Evolutionary conservation across 2,797 vertebrate genomes (phyloP), one percentile per base, ranked within the genome.

Genomic region (Neomorphus geoffroyi): DNA sequence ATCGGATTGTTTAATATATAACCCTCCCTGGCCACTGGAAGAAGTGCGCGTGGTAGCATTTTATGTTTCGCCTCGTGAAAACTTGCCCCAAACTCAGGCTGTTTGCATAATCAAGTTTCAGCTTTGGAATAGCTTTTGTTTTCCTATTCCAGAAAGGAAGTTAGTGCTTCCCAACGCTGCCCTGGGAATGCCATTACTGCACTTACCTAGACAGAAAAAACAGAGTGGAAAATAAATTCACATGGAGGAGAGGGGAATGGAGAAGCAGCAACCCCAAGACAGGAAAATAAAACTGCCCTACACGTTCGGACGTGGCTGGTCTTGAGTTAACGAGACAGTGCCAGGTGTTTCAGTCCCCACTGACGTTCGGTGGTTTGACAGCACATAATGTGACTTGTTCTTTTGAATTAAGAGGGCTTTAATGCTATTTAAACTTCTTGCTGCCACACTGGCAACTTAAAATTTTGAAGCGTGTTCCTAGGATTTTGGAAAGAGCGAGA

Each of bases 111-210:
- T 70, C 37, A 26, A 27, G 81, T 77, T 92, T 88, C 64, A 67
- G 53, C n/a, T 94, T 87, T 61, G 53, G 92, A 95, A 82, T 4
- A 64, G 10, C 30, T 86, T 91, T 91, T 92, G 27, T 46, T 93
- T 79, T 93, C 23, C 7, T 32, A 4, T n/a, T 91, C 35, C 30
- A 90, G n/a, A 75, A 75, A 66, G 39, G 26, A 91, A 92, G 11
- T 1, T 27, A 48, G 33, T 21, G 53, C 41, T 96, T 88, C 61
- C 64, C 45, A 70, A 0, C 2, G 2, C 41, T 85, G 67, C 43
- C 64, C 94, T 96, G 96, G 60, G 74, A 96, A 95, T 90, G 78
- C 57, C 78, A 94, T 96, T 93, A 94, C 86, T 85, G 88, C 90
- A 91, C 64, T 61, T 93, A 95, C 90, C 80, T 74, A 96, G 96